A percentile compares a stretch with the other conserved stretches of the same genome.
Evolutionary conservation across 2,888 invertebrate species (phyloP).

Genomic region (Hyposoter dolosus): DNA sequence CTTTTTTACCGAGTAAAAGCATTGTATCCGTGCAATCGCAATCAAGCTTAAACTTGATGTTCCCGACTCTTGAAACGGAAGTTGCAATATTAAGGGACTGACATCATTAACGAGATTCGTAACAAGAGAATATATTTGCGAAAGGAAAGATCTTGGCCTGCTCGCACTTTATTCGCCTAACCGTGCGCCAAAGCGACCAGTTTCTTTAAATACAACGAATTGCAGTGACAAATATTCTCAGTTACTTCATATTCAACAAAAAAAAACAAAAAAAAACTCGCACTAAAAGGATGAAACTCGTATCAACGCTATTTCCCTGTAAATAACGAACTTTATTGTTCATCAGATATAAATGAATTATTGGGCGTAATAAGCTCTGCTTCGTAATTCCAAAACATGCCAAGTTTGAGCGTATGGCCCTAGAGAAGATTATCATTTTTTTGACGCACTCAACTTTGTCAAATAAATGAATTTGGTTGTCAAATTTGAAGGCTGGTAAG

Average conservation of each 20-base stretch:
- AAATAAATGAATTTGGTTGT: not conserved
- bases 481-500: not conserved
- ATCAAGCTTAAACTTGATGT: slow-evolving; percentile 34
- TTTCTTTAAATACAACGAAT: not conserved
- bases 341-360: too few relatives aligned
- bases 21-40: slow-evolving; percentile 43
- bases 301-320: too few relatives aligned
- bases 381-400: too few relatives aligned
- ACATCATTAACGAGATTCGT: slow-evolving; percentile 7
- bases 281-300: too few relatives aligned
- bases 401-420: too few relatives aligned
- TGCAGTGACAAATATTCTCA: not conserved
- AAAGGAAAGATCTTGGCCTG: not conserved
- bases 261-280: too few relatives aligned
- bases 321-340: too few relatives aligned
- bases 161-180: not conserved
- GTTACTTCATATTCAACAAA: too few relatives aligned
- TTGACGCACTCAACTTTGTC: not conserved
- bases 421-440: not conserved
- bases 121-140: not conserved
- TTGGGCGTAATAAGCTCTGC: too few relatives aligned
- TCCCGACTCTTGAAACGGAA: not conserved
- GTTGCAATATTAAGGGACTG: not conserved
- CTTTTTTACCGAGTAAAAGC: not conserved
- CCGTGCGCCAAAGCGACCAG: not conserved